Evolutionary conservation across 2,113 vertebrate genomes (phyloP).

Genomic region (Chascanopsetta lugubris): DNA sequence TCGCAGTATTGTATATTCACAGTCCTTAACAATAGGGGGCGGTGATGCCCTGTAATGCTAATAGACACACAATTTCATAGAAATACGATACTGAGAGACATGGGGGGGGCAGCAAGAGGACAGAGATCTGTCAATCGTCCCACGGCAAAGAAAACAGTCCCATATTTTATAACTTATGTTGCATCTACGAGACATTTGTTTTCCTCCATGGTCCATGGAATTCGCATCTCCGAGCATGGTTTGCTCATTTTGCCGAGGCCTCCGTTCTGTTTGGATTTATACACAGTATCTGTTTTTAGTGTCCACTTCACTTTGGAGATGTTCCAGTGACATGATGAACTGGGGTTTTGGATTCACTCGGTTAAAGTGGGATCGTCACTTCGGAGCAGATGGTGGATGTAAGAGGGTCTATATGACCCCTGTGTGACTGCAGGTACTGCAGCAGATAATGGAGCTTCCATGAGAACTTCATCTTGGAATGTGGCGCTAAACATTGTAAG

Average conservation of each 20-base stretch:
- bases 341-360: not conserved
- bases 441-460: constrained; percentile 17
- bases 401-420: constrained; percentile 14
- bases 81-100: too few relatives aligned
- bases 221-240: not conserved
- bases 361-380: not conserved
- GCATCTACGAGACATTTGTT: constrained; percentile 7
- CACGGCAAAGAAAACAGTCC: constrained; percentile 20
- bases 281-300: not conserved
- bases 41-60: too few relatives aligned
- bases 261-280: not conserved
- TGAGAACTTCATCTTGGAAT: constrained; percentile 4
- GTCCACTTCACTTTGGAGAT: constrained; percentile 1
- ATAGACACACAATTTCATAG: too few relatives aligned
- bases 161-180: not conserved
- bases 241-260: not conserved
- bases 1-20: too few relatives aligned
- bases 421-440: constrained; percentile 26
- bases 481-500: not conserved
- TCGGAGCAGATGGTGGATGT: constrained; percentile 30
- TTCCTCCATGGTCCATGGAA: constrained; percentile 5
- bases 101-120: not conserved
- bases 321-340: not conserved
- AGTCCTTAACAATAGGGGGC: too few relatives aligned
- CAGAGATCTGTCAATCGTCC: constrained; percentile 33